A percentile compares a stretch with the other conserved stretches of the same genome.
Conservation (phyloP, 2,797 vertebrate species). For the Hylomyscus alleni region DNA sequence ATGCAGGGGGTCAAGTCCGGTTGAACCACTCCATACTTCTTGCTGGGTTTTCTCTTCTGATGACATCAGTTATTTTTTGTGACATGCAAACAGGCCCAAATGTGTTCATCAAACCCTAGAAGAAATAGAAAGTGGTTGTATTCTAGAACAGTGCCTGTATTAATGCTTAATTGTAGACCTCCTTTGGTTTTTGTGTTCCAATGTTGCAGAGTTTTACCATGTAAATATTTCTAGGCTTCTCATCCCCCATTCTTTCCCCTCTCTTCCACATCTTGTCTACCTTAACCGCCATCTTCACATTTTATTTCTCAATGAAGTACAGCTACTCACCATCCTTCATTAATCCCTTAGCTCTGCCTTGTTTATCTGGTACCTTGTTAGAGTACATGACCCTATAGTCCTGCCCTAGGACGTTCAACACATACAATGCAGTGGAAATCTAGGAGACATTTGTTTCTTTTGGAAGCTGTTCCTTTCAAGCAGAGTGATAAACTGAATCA, state of each 20-base stretch:
- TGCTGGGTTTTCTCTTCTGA: neutral
- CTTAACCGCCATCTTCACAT: neutral
- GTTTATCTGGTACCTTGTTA: neutral
- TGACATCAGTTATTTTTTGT: neutral
- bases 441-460: constrained; percentile 25
- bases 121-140: neutral
- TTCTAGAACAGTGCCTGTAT: neutral
- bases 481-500: constrained; percentile 51
- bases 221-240: neutral
- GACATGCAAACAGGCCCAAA: neutral
- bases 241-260: neutral
- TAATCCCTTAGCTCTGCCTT: neutral
- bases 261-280: neutral
- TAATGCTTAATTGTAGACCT: neutral
- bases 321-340: neutral
- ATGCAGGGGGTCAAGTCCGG: neutral
- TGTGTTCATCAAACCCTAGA: neutral
- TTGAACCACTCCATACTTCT: neutral
- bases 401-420: neutral
- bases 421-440: neutral
- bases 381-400: neutral
- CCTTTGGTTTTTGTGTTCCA: neutral
- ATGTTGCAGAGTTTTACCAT: neutral
- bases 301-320: neutral
- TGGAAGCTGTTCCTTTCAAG: constrained; percentile 35